Evolutionary conservation across 2,113 vertebrate species (phyloP).

Genomic region (Callaeas wilsoni): DNA sequence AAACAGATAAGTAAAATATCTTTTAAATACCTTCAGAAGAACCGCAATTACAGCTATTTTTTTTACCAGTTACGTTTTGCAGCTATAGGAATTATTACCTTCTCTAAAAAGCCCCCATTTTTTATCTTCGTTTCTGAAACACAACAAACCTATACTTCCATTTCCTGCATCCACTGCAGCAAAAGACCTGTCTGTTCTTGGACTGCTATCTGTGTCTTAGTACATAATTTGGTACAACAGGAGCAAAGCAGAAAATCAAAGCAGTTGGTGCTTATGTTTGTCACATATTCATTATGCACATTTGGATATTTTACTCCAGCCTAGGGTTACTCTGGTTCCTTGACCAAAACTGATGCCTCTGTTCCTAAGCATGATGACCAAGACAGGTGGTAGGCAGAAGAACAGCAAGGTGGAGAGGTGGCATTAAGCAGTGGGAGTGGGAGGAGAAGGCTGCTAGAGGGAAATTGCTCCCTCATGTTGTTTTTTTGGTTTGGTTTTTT

Average conservation of each 20-base stretch:
- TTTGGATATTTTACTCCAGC: neutral
- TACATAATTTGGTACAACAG: neutral
- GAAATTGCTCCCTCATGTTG: neutral
- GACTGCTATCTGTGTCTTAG: neutral
- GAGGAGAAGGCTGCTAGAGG: neutral
- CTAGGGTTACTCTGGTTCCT: neutral
- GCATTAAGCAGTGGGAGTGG: neutral
- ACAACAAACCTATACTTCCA: neutral
- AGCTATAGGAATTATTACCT: neutral
- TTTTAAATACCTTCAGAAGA: neutral
- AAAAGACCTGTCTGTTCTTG: neutral
- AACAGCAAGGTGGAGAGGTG: neutral
- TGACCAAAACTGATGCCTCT: neutral
- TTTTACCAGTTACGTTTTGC: neutral
- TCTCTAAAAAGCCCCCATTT: neutral
- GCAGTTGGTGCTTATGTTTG: neutral
- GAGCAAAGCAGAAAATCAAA: neutral
- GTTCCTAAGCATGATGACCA: neutral
- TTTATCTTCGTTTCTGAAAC: neutral
- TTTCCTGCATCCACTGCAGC: neutral
- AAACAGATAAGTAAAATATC: neutral
- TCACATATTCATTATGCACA: neutral
- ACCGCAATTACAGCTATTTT: neutral
- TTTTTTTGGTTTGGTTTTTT: too few relatives aligned
- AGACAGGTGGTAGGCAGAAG: rapidly evolving